Conservation (phyloP, 2,888 invertebrate genomes). For the Hypomecis punctinalis region DNA sequence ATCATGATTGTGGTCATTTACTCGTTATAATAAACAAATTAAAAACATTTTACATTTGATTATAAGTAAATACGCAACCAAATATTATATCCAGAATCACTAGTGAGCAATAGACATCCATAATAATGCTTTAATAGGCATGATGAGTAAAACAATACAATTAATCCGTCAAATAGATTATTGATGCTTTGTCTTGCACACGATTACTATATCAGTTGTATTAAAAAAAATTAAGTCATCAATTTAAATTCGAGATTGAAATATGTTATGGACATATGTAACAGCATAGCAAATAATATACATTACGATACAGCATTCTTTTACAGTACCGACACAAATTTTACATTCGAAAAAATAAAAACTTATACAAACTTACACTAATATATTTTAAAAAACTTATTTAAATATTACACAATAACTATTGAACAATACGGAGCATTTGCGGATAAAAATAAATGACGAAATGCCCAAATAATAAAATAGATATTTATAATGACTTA, state of each 20-base stretch:
- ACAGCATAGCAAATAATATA: neutral
- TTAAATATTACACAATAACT: conserved; percentile 13
- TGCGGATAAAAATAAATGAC: conserved; percentile 24
- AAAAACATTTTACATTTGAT: no score
- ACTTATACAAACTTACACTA: neutral
- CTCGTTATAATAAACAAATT: no score
- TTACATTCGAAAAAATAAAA: conserved; percentile 12
- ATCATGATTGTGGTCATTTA: no score
- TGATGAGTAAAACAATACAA: no score
- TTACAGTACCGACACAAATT: neutral
- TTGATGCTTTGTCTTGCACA: no score
- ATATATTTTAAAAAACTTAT: neutral
- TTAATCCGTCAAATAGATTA: no score
- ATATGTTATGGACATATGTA: neutral
- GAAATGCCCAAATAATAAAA: conserved; percentile 39
- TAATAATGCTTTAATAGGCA: no score
- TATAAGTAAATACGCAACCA: no score
- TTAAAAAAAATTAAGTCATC: neutral
- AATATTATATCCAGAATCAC: no score
- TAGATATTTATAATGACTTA: conserved; percentile 29
- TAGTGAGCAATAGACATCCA: no score
- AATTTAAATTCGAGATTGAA: neutral
- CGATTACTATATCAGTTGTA: neutral
- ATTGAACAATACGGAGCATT: conserved; percentile 7
- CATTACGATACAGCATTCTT: no score